Evolutionary conservation across 2,113 vertebrate genomes (phyloP).

Genomic region (Microtus ochrogaster): DNA sequence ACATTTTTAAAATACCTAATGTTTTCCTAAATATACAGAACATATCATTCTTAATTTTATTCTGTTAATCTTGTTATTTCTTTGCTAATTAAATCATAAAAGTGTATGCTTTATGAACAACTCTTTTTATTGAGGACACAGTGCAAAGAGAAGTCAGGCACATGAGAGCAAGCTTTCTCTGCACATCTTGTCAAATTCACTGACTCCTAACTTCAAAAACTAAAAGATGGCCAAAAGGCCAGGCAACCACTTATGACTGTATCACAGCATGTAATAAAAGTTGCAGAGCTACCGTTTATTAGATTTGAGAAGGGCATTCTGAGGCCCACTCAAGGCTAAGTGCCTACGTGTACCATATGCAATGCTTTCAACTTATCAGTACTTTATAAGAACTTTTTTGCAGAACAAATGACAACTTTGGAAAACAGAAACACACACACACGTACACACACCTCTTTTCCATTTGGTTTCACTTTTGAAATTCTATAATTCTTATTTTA

Average conservation of each 20-base stretch:
- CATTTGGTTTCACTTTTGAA: constrained; percentile 58
- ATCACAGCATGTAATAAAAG: constrained; percentile 75
- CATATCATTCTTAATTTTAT: background rate
- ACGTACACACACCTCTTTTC: constrained; percentile 5
- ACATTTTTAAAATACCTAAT: constrained; percentile 73
- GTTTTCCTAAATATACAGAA: background rate
- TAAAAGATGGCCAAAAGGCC: constrained; percentile 85
- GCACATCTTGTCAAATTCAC: constrained; percentile 77
- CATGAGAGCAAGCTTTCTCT: constrained; percentile 58
- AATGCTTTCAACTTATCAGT: constrained; percentile 62
- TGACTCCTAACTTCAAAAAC: constrained; percentile 83
- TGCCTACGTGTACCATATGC: constrained; percentile 46
- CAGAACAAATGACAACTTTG: constrained; percentile 55
- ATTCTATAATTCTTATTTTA: constrained; percentile 10
- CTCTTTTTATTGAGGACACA: constrained; percentile 64
- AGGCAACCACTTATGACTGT: constrained; percentile 79
- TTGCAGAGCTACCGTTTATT: constrained; percentile 79
- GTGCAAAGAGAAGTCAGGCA: constrained; percentile 76
- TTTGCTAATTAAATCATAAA: background rate
- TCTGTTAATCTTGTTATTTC: background rate
- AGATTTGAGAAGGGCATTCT: constrained; percentile 76
- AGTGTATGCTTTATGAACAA: background rate
- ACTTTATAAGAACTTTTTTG: constrained; percentile 57
- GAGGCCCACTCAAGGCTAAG: constrained; percentile 74
- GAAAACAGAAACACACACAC: constrained; percentile 23